Conservation (phyloP, 2,888 invertebrate species). For the Imbricaverruca yamaguchii region DNA sequence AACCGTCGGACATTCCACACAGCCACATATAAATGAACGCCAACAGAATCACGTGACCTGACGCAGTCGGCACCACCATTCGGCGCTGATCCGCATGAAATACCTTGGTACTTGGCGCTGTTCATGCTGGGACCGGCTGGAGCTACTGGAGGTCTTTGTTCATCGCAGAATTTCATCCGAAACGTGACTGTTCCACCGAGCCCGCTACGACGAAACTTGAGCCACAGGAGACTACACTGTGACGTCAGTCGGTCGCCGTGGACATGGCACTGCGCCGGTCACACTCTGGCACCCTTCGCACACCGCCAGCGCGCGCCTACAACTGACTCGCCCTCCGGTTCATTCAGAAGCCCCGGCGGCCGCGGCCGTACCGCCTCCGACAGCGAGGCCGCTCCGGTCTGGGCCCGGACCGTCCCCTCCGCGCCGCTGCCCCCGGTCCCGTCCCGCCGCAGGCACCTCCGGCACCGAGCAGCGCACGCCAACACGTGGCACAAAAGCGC, state of each 20-base stretch:
- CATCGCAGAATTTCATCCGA: not conserved
- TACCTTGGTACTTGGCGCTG: slow-evolving; percentile 4
- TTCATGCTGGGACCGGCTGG: not conserved
- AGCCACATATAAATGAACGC: not conserved
- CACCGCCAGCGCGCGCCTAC: not conserved
- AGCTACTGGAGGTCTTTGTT: not conserved
- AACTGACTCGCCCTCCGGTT: not conserved
- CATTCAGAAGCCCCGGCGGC: not conserved
- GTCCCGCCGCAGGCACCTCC: not conserved
- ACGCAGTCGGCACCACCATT: not conserved
- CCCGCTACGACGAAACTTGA: not conserved
- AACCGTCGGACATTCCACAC: not conserved
- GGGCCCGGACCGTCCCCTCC: not conserved
- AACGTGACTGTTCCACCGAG: not conserved
- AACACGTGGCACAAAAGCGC: not conserved
- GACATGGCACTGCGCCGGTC: too few species aligned
- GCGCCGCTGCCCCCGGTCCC: not conserved
- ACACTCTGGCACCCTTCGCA: not conserved
- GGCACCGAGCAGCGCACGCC: not conserved
- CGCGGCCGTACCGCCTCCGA: not conserved
- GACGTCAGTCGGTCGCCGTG: not conserved
- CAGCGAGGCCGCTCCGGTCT: not conserved
- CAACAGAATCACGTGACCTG: not conserved
- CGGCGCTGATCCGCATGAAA: too few species aligned
- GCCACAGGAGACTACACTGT: not conserved